Base-by-base conservation (phyloP, 2,888 invertebrate genomes). In the Campoplex nolae region DNA sequence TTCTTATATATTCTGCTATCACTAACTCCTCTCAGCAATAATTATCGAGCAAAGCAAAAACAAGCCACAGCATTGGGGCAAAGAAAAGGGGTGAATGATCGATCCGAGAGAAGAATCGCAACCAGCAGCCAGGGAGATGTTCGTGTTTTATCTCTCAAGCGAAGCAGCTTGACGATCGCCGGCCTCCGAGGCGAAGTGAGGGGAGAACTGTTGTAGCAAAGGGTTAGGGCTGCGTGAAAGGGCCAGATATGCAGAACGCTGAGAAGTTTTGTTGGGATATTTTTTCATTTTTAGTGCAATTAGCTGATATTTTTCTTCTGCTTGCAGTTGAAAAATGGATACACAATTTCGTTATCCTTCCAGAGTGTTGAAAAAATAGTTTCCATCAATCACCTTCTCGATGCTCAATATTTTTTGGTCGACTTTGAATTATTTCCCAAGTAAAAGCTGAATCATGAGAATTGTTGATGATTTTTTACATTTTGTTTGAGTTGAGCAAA, bases 131-230 rank as follows among this genome's bases (percentile, higher is more conserved):
- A 35, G 56, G 71, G 51, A 71, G 86, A 48, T 73, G 89, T 91
- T 90, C 92, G 92, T 92, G 92, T 91, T 92, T 92, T 92, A 92
- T 92, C 92, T 91, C 88, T 86, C 89, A 88, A 90, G 89, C 54
- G 42, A 32, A 65, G 32, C 51, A 48, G 65, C 73, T 23, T 56
- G 83, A 45, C 16, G 67, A 77, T 70, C 71, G 77, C 51, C 89
- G 88, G 88, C 88, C 90, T 90, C 18, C 48, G 51, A 45, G 48
- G 62, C 28, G 35, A 48, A 86, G 68, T 62, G 48, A 80, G 83
- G 65, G 42, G 78, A 78, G 82, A 85, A 80, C 56, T n/a, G 54
- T 42, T 85, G 58, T 23, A 13, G 11, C 45, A 78, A 73, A 90
- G 91, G 81, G 38, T 67, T 88, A 89, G 88, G 28, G 83, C 54